A percentile compares a stretch with the other conserved stretches of the same genome.
These are phyloP conservation scores for Cirrhinus molitorella DNA, from an alignment of 2,797 vertebrate species.

Conservation along the genomic window DNA sequence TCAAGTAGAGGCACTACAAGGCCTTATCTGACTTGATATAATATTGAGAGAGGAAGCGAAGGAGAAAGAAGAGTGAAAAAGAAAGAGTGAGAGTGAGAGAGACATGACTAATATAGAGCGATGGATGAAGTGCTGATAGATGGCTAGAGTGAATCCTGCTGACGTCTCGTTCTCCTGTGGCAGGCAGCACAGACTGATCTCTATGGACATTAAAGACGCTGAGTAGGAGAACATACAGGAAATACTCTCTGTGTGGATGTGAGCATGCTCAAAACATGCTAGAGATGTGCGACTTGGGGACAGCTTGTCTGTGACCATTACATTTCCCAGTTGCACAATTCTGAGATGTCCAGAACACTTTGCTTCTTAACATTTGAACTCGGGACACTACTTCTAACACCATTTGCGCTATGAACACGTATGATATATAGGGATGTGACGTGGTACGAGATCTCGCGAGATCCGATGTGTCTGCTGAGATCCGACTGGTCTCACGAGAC, in stretches of 20 bases:
- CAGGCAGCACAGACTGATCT: constrained; percentile 23
- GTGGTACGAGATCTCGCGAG: no score
- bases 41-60: constrained; percentile 20
- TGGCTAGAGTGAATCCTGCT: constrained; percentile 26
- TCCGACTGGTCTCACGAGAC: no score
- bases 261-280: background rate
- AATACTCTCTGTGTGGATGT: constrained; percentile 7
- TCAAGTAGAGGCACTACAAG: background rate
- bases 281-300: background rate
- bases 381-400: background rate
- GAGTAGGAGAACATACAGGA: constrained; percentile 26
- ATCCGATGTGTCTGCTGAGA: no score
- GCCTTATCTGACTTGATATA: constrained; percentile 45
- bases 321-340: constrained; percentile 6
- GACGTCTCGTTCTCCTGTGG: constrained; percentile 24
- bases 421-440: no score
- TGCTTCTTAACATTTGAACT: background rate
- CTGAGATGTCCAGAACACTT: background rate
- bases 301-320: constrained; percentile 25
- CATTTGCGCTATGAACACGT: background rate
- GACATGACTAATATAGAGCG: constrained; percentile 19
- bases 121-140: constrained; percentile 38
- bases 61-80: constrained; percentile 17
- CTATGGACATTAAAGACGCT: constrained; percentile 18
- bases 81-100: constrained; percentile 12